Evolutionary conservation across 2,797 vertebrate species (phyloP).

Genomic region (Sarcoramphus papa): DNA sequence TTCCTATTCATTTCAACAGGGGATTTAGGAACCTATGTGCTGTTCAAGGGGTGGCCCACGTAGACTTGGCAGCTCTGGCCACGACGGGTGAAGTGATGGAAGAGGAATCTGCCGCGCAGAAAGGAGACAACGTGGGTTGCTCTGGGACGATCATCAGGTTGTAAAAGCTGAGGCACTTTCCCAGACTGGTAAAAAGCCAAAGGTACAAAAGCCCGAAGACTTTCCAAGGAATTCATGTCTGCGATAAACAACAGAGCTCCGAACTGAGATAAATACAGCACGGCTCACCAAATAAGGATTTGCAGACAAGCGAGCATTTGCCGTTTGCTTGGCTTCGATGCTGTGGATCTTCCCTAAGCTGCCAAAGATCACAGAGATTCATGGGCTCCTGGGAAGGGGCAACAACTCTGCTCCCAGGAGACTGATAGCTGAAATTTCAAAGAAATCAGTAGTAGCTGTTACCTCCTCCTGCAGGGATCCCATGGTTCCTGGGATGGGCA

Average conservation of each 20-base stretch:
- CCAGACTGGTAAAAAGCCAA: constrained; percentile 11
- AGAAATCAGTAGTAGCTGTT: neutral
- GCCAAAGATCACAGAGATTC: neutral
- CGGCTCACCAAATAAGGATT: constrained; percentile 37
- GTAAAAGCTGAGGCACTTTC: neutral
- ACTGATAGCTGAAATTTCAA: neutral
- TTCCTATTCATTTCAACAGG: neutral
- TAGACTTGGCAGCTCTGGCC: neutral
- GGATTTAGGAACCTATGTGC: neutral
- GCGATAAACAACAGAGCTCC: neutral
- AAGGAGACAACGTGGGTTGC: rapidly evolving
- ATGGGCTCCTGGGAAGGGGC: neutral
- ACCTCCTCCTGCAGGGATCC: neutral
- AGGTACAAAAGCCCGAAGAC: neutral
- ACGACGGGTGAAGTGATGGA: neutral
- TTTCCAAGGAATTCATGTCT: neutral
- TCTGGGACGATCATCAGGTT: neutral
- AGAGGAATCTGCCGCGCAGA: neutral
- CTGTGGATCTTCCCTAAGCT: neutral
- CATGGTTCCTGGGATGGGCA: neutral
- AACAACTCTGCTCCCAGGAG: neutral
- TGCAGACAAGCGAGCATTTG: neutral
- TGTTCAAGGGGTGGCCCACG: neutral
- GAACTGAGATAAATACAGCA: neutral
- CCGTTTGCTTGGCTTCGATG: neutral